These are phyloP conservation scores for Ctenopoma multispine DNA, from an alignment of 2,797 vertebrate species.

Conservation along the genomic window DNA sequence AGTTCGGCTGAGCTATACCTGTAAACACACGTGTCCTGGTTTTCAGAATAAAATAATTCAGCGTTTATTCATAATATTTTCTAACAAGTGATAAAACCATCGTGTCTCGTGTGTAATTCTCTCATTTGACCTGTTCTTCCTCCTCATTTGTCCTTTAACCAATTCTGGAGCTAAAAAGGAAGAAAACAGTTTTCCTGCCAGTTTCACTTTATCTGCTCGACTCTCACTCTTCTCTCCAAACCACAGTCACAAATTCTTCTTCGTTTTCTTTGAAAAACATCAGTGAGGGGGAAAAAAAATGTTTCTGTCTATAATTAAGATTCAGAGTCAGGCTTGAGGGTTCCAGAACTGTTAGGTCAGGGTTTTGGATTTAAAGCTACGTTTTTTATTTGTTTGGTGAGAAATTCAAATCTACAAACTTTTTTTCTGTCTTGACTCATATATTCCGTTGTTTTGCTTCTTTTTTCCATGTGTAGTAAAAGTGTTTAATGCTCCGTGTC, in stretches of 20 bases:
- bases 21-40: conserved; percentile 10
- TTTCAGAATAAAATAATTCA: not conserved
- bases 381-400: not conserved
- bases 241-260: conserved; percentile 11
- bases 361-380: not conserved
- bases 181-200: not conserved
- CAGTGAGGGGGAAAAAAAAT: not conserved
- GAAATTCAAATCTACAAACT: not conserved
- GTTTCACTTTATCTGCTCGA: conserved; percentile 6
- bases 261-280: conserved; percentile 1
- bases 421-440: not conserved
- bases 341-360: not conserved
- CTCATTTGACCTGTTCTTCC: not conserved
- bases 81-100: no score
- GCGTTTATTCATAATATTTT: not conserved
- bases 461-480: not conserved
- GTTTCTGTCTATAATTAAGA: conserved; percentile 1
- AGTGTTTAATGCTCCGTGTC: not conserved
- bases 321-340: not conserved
- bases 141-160: not conserved
- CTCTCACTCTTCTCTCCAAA: conserved; percentile 1
- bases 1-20: conserved; percentile 56
- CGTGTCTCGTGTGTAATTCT: not conserved
- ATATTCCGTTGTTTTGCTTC: not conserved
- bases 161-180: conserved; percentile 18